These are phyloP conservation scores for Diadema setosum DNA, from an alignment of 35 echinoderm and acorn worm species.

Conservation along the genomic window DNA sequence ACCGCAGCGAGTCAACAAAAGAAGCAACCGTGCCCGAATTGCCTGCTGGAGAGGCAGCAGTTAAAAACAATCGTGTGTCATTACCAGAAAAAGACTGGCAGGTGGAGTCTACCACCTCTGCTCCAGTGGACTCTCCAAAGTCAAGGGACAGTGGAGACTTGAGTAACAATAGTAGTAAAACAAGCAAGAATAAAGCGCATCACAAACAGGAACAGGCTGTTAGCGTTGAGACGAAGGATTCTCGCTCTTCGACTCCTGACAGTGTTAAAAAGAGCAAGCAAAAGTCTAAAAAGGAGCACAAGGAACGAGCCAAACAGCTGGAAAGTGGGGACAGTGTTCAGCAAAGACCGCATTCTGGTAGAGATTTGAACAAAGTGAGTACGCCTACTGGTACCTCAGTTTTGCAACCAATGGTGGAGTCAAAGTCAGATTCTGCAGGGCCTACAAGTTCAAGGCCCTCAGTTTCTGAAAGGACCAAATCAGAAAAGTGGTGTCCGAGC, in stretches of 20 bases:
- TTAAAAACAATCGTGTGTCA: neutral
- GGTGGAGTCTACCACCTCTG: neutral
- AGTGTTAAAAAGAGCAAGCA: neutral
- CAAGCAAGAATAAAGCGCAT: neutral
- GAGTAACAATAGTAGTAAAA: neutral
- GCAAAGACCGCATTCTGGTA: neutral
- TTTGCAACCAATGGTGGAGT: neutral
- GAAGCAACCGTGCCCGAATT: neutral
- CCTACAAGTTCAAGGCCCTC: constrained; percentile 5
- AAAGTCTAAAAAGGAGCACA: neutral
- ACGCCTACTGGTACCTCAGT: neutral
- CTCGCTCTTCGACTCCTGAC: neutral
- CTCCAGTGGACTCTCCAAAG: neutral
- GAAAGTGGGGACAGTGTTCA: neutral
- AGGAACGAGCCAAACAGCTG: neutral
- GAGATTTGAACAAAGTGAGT: neutral
- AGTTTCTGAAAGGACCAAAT: neutral
- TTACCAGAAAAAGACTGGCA: neutral
- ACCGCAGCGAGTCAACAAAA: neutral
- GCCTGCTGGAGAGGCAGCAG: neutral
- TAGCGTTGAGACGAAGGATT: neutral
- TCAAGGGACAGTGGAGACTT: neutral
- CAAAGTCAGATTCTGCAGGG: neutral
- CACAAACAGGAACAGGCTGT: constrained; percentile 11
- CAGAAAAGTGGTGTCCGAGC: neutral